These are phyloP conservation scores for Caretta caretta DNA, from an alignment of 2,113 vertebrate genomes.

Conservation along the genomic window DNA sequence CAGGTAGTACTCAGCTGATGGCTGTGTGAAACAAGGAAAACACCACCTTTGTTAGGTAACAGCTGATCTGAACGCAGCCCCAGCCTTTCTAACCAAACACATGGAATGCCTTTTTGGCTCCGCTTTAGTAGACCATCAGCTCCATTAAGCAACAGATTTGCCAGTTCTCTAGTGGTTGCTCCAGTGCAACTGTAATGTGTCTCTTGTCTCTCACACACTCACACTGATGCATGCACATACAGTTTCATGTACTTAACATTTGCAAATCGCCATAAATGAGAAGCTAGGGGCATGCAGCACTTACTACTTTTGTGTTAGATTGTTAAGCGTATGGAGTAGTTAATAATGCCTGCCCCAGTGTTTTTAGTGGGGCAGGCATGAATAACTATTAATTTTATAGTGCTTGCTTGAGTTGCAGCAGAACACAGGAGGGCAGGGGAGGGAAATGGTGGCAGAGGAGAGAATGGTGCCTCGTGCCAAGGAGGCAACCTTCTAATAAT, in stretches of 20 bases:
- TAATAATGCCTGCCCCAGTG: neutral
- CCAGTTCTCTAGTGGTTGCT: fast-evolving
- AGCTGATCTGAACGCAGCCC: neutral
- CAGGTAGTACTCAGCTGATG: neutral
- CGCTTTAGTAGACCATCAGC: neutral
- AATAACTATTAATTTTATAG: neutral
- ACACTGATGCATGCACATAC: neutral
- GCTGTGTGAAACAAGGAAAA: neutral
- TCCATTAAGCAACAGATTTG: neutral
- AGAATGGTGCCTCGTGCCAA: neutral
- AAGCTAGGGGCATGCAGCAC: neutral
- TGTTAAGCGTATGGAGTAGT: neutral
- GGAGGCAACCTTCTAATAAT: neutral
- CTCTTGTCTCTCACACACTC: neutral
- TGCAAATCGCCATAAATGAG: neutral
- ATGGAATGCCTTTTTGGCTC: neutral
- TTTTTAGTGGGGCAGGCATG: neutral
- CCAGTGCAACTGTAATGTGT: fast-evolving
- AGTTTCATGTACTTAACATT: neutral
- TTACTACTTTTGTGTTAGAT: fast-evolving
- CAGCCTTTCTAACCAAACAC: neutral
- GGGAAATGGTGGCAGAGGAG: neutral
- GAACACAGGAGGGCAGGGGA: neutral
- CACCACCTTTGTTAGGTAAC: neutral
- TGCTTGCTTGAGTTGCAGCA: neutral